phyloP scores from a whole-genome alignment of 2,888 invertebrate genomes.

The Phyto melanocephala region DNA sequence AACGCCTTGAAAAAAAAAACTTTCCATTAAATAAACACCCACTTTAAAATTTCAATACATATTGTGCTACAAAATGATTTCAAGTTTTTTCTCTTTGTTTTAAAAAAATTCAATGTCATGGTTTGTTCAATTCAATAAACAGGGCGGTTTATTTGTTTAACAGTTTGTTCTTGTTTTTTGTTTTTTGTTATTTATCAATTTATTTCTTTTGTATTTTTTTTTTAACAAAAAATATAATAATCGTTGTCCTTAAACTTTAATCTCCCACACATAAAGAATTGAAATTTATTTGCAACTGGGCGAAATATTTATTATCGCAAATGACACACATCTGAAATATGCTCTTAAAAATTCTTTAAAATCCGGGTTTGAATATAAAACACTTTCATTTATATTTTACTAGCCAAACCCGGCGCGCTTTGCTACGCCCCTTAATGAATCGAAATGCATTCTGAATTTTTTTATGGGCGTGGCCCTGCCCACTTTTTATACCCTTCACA shows the following conservation, averaged over 20 bases:
- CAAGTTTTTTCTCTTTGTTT: not conserved
- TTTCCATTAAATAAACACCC: too few relatives aligned
- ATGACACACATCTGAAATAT: too few relatives aligned
- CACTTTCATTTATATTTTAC: too few relatives aligned
- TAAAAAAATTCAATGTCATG: not conserved
- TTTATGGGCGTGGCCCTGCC: too few relatives aligned
- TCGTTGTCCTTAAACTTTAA: not conserved
- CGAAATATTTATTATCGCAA: not conserved
- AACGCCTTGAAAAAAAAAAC: too few relatives aligned
- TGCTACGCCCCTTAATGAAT: too few relatives aligned
- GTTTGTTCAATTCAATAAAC: not conserved
- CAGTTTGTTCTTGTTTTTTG: not conserved
- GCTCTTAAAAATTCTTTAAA: not conserved
- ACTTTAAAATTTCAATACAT: too few relatives aligned
- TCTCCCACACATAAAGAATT: not conserved
- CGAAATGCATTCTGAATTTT: too few relatives aligned
- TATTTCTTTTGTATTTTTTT: not conserved
- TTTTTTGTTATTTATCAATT: not conserved
- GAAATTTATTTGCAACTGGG: not conserved
- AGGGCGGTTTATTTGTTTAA: not conserved
- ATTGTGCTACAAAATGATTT: not conserved
- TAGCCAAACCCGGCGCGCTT: too few relatives aligned
- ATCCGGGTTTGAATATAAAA: not conserved
- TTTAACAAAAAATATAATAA: not conserved
- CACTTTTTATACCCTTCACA: too few relatives aligned